Evolutionary conservation across 2,113 vertebrate species (phyloP), one percentile per base, ranked within the genome.

Genomic region (Amphilophus citrinellus): DNA sequence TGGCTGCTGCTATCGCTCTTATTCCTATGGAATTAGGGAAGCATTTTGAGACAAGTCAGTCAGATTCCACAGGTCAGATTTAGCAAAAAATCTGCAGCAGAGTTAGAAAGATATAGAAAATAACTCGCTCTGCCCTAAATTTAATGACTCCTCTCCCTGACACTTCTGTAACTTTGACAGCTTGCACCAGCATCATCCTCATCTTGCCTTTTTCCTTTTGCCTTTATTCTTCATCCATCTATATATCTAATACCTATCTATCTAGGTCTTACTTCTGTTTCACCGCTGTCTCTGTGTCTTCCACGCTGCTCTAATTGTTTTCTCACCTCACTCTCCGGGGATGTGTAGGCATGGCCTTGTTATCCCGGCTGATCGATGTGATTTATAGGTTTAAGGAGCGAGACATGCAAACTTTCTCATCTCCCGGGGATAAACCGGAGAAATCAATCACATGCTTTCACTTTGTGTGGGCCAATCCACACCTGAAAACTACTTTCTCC

Each of bases 381-480:
- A 93, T 94, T 93, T 94, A 94, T 93, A 76, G 86, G 87, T 92
- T 84, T 77, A 66, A 84, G 89, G 90, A 90, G 87, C 30, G 47
- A 92, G 88, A 90, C 87, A 89, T 79, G 88, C 89, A 89, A 93
- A 92, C 82, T 73, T 84, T 92, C 90, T 91, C 89, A 81, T 94
- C 90, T 93, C 84, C 80, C 24, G 80, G 85, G 91, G 86, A 80
- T 87, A 82, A 92, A 88, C 80, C 30, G n/a, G 87, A 89, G 75
- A 89, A 89, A 94, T 93, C 92, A 90, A 93, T 93, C 91, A 84
- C 86, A 35, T 76, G 5, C 73, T 7, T 73, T 27, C 30, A 1
- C 76, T 78, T 11, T 78, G 82, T 65, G 82, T 76, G 87, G 61
- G 79, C 77, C 86, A 83, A 82, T 87, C 77, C 79, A 84, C 39